Evolutionary conservation across 1,140 invertebrate species (phyloP).

Genomic region (Choristoneura fumiferana): DNA sequence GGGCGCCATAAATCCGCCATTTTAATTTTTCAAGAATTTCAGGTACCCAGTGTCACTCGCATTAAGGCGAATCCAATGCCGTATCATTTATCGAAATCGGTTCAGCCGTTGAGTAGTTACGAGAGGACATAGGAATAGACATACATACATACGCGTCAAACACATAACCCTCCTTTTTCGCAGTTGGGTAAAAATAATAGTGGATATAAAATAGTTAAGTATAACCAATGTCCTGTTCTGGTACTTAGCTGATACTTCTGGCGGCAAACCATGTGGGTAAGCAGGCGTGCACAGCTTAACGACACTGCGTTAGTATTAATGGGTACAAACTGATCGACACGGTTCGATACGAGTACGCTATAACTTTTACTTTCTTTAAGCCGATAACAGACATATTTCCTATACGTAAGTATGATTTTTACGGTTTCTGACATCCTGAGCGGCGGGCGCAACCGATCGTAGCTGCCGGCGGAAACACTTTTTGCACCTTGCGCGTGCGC

Average conservation of each 20-base stretch:
- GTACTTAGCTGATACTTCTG: neutral
- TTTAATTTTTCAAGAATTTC: too few species aligned
- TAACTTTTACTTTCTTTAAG: conserved; percentile 64
- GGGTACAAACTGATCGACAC: conserved; percentile 22
- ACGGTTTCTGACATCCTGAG: conserved; percentile 39
- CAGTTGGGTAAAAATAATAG: too few species aligned
- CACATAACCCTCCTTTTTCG: too few species aligned
- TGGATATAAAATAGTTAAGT: too few species aligned
- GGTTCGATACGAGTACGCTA: conserved; percentile 30
- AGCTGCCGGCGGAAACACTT: conserved; percentile 30
- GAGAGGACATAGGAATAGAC: too few species aligned
- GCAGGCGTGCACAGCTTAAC: neutral
- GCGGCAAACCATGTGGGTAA: neutral
- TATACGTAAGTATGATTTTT: conserved; percentile 26
- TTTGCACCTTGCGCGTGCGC: conserved; percentile 41
- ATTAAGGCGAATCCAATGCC: too few species aligned
- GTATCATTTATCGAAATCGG: too few species aligned
- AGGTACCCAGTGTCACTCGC: too few species aligned
- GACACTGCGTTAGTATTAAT: conserved; percentile 11
- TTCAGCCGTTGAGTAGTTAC: too few species aligned
- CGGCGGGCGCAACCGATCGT: conserved; percentile 28
- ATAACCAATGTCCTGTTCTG: neutral
- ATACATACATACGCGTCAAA: too few species aligned
- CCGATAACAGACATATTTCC: conserved; percentile 51
- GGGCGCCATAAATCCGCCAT: too few species aligned